A percentile compares a stretch with the other conserved stretches of the same genome.
phyloP scores from a whole-genome alignment of 2,797 vertebrate genomes.

The Pseudocheirus occidentalis region DNA sequence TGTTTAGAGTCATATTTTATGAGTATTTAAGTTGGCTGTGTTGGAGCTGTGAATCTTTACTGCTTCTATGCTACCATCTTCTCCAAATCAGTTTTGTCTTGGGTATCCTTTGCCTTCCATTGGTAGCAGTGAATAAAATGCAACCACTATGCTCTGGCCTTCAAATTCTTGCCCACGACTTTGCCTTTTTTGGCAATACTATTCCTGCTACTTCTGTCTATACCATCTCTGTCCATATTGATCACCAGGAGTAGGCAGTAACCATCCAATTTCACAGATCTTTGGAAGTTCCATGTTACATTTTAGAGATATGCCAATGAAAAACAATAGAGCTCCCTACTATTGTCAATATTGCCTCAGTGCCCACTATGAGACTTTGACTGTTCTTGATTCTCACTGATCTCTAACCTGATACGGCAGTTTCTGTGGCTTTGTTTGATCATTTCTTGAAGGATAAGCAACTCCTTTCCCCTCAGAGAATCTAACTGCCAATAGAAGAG shows the following conservation, averaged over 20 bases:
- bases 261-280: neutral
- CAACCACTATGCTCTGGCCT: neutral
- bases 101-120: too few relatives aligned
- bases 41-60: too few relatives aligned
- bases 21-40: too few relatives aligned
- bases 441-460: neutral
- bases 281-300: neutral
- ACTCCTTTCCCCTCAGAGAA: neutral
- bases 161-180: neutral
- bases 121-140: neutral
- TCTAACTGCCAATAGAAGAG: neutral
- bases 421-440: neutral
- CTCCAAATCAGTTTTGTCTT: too few relatives aligned
- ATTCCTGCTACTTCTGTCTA: neutral
- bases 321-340: neutral
- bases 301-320: neutral
- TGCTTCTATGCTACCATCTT: too few relatives aligned
- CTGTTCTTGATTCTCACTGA: neutral
- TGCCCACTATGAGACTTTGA: neutral
- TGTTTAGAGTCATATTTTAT: too few relatives aligned
- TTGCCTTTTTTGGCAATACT: neutral
- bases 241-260: neutral
- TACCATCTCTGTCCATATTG: neutral
- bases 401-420: neutral
- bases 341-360: neutral